Evolutionary conservation across 2,797 vertebrate genomes (phyloP), one percentile per base, ranked within the genome.

Genomic region (Arctocebus calabarensis): DNA sequence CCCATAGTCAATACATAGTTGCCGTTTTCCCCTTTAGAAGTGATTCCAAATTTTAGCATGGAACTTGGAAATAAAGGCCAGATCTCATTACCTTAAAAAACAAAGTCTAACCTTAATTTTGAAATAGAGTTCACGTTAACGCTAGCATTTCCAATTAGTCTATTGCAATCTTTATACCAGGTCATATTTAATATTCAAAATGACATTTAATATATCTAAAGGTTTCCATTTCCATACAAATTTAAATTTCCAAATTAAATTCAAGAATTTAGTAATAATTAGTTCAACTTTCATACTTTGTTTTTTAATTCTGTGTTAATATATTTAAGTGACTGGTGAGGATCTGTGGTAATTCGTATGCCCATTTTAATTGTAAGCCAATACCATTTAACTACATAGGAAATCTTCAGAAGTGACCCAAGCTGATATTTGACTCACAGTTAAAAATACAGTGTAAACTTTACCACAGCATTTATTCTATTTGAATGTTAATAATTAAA

Each of bases 1-100:
- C 34, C 52, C 3, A 0, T 2, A 0, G 22, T 22, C 0, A 7
- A 0, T 1, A 2, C n/a, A 8, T 13, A 1, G 14, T 29, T 7
- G 22, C 45, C 16, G 0, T 81, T 37, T 45, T 4, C 25, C 32
- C 23, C 52, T 34, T 68, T 62, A 1, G 14, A 9, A 57, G n/a
- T 19, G 27, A 29, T 14, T 16, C 13, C 83, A 27, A 13, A 16
- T 82, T 32, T 32, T 40, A 1, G 11, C 22, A 22, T 2, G 14
- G 37, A 29, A 12, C 37, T 6, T 73, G 78, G 74, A 85, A 71
- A 23, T 5, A 55, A 45, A 43, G n/a, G 34, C 37, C 13, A 12
- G 9, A 12, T 68, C 11, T 86, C 90, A n/a, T 40, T 9, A 22
- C 57, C 40, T 70, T 17, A 45, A 48, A 12, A 37, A 88, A 29